Evolutionary conservation across 2,888 invertebrate species (phyloP), one percentile per base, ranked within the genome.

Genomic region (Gisinianus flammeolus): DNA sequence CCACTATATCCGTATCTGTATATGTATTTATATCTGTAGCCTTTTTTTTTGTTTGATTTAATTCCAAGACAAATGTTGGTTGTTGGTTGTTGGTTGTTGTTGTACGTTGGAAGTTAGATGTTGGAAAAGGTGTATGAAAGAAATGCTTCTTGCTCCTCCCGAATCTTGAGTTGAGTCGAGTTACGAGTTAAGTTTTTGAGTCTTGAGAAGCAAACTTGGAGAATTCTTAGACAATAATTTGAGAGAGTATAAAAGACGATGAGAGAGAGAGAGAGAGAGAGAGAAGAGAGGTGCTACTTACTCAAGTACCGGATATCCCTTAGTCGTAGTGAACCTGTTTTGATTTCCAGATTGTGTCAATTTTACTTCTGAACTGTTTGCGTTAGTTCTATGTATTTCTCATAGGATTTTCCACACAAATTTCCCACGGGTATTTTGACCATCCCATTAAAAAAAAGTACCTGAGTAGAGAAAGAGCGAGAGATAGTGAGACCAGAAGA

Each of bases 351-450:
- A 83, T 83, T 81, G 77, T 81, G 80, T 80, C 80, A 80, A 80
- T 80, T 80, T 80, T 77, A 70, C 76, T 28, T 62, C 26, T 62
- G 26, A 62, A 24, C 74, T 74, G 64, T 67, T 71, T 70, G 31
- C 72, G 35, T 33, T 62, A 58, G 22, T 58, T 19, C 0, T 35
- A 16, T 30, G 71, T 75, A 78, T 79, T 82, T 83, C 83, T 81
- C 83, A 83, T 81, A 80, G 77, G 80, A 81, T 73, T 80, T 77
- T 80, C 78, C 72, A 73, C 68, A 77, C 79, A 71, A 78, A 79
- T 81, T 83, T 83, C 83, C 83, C 83, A 83, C 83, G 83, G 79
- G 82, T 82, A 78, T 80, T 81, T 81, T 81, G 82, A 81, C 82
- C 82, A 80, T 79, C 75, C 28, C 72, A 70, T 54, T 70, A 69